These are phyloP conservation scores for Crotalus viridis DNA, from an alignment of 2,113 vertebrate species.

Conservation along the genomic window DNA sequence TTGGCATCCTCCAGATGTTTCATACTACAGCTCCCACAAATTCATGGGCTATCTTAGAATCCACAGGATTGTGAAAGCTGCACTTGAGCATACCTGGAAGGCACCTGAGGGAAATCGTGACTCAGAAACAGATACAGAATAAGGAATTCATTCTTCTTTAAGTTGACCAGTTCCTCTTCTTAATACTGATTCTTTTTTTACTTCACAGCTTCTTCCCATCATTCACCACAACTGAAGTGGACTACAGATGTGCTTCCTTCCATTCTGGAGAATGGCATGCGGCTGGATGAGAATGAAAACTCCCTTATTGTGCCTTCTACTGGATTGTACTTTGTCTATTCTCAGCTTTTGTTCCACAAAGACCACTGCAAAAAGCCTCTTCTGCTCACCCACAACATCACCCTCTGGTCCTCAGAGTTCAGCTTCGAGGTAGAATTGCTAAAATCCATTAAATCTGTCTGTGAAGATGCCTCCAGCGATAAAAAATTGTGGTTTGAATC, in stretches of 20 bases:
- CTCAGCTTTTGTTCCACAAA: conserved; percentile 64
- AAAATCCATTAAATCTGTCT: conserved; percentile 63
- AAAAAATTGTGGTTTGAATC: conserved; percentile 60
- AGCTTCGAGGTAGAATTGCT: conserved; percentile 50
- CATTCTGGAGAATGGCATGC: conserved; percentile 46
- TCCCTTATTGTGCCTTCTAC: conserved; percentile 46
- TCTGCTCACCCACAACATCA: conserved; percentile 59
- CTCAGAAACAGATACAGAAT: neutral
- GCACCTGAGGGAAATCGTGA: neutral
- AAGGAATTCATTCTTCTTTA: neutral
- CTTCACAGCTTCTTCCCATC: neutral
- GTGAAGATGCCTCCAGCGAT: conserved; percentile 31
- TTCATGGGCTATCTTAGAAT: neutral
- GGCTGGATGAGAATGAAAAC: conserved; percentile 38
- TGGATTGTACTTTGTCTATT: conserved; percentile 69
- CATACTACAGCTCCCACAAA: neutral
- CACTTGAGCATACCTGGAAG: no score
- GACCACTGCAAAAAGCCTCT: conserved; percentile 17
- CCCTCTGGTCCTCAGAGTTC: neutral
- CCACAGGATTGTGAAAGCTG: neutral
- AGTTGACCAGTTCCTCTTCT: neutral
- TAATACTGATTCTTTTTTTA: neutral
- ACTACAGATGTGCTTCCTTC: neutral
- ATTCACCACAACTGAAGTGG: neutral
- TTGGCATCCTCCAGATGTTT: neutral